Evolutionary conservation across 2,888 invertebrate genomes (phyloP).

Genomic region (Oscheius onirici): DNA sequence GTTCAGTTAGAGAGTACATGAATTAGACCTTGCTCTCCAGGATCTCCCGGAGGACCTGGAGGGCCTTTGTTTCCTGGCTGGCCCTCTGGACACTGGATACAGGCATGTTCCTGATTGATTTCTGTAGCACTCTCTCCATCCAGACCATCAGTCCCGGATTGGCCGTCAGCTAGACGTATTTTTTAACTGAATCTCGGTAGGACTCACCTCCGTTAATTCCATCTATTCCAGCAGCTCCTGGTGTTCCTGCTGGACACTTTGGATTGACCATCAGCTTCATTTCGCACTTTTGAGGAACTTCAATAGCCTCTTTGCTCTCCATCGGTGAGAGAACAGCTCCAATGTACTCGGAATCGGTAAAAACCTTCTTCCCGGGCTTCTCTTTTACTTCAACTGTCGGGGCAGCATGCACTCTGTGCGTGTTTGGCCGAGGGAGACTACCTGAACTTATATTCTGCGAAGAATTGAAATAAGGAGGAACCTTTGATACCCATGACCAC

Average conservation of each 20-base stretch:
- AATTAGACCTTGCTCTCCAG: background rate
- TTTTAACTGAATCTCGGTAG: background rate
- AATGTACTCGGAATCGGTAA: slow-evolving; percentile 26
- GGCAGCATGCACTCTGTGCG: slow-evolving; percentile 14
- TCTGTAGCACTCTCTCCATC: background rate
- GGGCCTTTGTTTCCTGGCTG: slow-evolving; percentile 14
- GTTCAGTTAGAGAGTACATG: too few relatives aligned
- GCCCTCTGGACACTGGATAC: slow-evolving; percentile 11
- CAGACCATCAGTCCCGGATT: slow-evolving; percentile 14
- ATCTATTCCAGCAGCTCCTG: slow-evolving; percentile 15
- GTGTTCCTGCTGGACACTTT: slow-evolving; percentile 6
- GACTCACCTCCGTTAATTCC: slow-evolving; percentile 8
- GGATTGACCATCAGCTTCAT: background rate
- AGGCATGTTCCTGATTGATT: background rate
- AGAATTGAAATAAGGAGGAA: background rate
- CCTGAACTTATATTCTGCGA: background rate
- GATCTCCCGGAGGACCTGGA: slow-evolving; percentile 6
- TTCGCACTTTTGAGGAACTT: background rate
- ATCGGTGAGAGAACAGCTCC: slow-evolving; percentile 1
- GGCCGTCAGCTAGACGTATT: slow-evolving; percentile 1
- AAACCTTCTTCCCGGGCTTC: slow-evolving; percentile 14
- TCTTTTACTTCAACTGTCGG: slow-evolving; percentile 5
- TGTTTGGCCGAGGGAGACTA: background rate
- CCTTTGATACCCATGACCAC: slow-evolving; percentile 15
- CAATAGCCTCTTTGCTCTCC: background rate